Evolutionary conservation across 2,888 invertebrate species (phyloP), one percentile per base, ranked within the genome.

Genomic region (Megalurothrips usitatus): DNA sequence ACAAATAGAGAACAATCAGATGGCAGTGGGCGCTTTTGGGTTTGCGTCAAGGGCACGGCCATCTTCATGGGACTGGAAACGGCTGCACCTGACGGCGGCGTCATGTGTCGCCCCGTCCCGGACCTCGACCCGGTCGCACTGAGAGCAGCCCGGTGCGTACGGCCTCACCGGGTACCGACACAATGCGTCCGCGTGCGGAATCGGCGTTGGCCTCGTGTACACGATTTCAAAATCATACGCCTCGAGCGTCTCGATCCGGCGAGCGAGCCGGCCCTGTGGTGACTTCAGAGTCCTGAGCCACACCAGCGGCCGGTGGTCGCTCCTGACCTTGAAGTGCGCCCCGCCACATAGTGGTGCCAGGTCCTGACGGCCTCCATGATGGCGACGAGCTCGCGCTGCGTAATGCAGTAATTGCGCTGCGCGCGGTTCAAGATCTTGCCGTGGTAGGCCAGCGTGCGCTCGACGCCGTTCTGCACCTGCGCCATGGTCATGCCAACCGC

Each of bases 361-460:
- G 12, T 26, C 26, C 23, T 26, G 9, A 75, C 12, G 4, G 68
- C 68, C 12, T 23, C 26, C 23, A 75, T 4, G 11, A 75, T 12
- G 23, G 68, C 68, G 68, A 75, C 26, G 9, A 75, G 68, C 68
- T 75, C 68, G 68, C 68, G 68, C 26, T 75, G 68, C 10, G 68
- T 75, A 26, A 75, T 23, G 26, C 68, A 75, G 26, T 75, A 75
- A 12, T 75, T 75, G 10, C 68, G 68, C 26, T 75, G 23, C 23
- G 68, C 23, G 10, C 23, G 23, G 12, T 75, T 75, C 0, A 75
- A 26, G 0, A 26, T n/a, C 23, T 26, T n/a, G 23, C 23, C 23
- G 12, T 75, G 68, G 68, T 26, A 75, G 23, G 12, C 12, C 0
- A 75, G 68, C 3, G 68, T 75, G 68, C 68, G 68, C 26, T 75